These are phyloP conservation scores for Bolborhynchus lineola DNA, from an alignment of 2,113 vertebrate genomes.

Conservation along the genomic window DNA sequence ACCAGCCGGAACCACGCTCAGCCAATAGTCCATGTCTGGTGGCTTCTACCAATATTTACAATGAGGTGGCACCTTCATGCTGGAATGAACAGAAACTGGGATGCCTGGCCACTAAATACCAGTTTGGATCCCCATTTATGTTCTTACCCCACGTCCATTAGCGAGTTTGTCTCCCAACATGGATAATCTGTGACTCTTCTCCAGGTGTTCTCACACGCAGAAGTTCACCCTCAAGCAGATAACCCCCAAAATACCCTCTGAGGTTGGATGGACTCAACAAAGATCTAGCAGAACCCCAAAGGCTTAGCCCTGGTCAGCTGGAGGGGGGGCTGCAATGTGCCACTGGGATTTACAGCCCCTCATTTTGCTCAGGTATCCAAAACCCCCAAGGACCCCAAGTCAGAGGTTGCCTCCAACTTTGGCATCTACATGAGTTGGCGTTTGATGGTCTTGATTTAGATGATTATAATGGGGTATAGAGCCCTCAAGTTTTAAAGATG, in stretches of 20 bases:
- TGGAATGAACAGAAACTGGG: background rate
- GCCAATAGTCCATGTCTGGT: background rate
- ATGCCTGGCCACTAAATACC: background rate
- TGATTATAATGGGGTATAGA: fast-evolving
- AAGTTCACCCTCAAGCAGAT: background rate
- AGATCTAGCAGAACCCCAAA: background rate
- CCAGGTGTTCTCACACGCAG: background rate
- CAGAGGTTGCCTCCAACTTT: background rate
- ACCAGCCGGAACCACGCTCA: background rate
- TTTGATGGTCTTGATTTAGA: background rate
- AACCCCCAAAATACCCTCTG: background rate
- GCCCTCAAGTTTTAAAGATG: background rate
- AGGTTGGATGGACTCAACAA: background rate
- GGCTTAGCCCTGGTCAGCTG: background rate
- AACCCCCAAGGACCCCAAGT: background rate
- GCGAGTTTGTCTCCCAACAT: background rate
- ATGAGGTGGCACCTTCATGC: background rate
- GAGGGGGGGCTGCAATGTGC: background rate
- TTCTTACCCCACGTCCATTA: background rate
- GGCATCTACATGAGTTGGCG: background rate
- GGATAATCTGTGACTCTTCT: background rate
- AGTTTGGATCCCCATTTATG: background rate
- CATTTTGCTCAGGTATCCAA: background rate
- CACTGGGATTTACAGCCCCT: background rate
- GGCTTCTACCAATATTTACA: conserved; percentile 22